Conservation (phyloP, 2,113 vertebrate genomes). For the Tychaedon coryphoeus region DNA sequence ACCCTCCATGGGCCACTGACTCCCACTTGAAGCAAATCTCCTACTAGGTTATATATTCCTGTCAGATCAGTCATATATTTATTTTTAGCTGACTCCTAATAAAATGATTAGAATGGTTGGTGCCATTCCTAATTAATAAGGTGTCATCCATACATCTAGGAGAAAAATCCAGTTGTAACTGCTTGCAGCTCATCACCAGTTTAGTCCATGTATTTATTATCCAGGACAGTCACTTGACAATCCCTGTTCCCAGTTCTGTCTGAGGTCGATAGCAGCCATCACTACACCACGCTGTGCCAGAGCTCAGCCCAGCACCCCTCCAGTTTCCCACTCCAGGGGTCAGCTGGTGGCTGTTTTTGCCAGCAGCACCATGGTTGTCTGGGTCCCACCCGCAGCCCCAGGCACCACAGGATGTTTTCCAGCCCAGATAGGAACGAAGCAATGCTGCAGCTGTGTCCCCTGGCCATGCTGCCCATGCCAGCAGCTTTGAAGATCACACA, state of each 20-base stretch:
- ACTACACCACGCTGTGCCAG: not conserved
- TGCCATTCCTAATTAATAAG: not conserved
- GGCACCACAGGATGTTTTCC: not conserved
- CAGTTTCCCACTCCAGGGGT: not conserved
- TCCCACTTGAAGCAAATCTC: not conserved
- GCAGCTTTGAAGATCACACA: not conserved
- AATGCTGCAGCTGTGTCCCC: not conserved
- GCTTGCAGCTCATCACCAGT: not conserved
- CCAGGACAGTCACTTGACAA: not conserved
- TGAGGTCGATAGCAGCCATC: not conserved
- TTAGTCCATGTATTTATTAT: not conserved
- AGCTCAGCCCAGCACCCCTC: not conserved
- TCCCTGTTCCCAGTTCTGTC: not conserved
- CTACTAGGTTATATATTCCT: not conserved
- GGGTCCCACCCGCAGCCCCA: not conserved
- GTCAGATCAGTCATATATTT: not conserved
- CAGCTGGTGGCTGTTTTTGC: not conserved
- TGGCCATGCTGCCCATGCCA: not conserved
- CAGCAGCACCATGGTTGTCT: not conserved
- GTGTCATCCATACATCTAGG: not conserved
- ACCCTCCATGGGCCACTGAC: not conserved
- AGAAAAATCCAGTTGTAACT: not conserved
- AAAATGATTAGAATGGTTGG: not conserved
- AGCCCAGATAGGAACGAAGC: fast-evolving
- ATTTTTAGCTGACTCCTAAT: not conserved